phyloP scores from a whole-genome alignment of 2,797 vertebrate species.

The Heterohyrax brucei region DNA sequence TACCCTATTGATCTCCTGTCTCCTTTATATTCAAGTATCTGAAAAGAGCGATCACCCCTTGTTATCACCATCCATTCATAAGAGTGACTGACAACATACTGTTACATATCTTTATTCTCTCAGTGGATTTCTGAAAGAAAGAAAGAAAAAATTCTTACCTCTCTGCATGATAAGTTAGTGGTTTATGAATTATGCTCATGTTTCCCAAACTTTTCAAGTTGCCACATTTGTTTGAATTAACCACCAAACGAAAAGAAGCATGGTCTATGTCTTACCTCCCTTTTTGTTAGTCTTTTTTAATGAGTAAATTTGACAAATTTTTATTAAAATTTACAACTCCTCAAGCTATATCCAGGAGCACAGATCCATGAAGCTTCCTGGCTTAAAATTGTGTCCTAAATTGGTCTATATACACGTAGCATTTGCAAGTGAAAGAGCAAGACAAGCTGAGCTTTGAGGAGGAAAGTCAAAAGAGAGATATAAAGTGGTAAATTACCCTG shows the following conservation, averaged over 20 bases:
- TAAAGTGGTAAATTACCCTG: constrained; percentile 87
- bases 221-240: constrained; percentile 41
- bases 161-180: constrained; percentile 19
- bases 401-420: background rate
- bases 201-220: constrained; percentile 55
- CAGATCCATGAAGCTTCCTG: background rate
- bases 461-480: constrained; percentile 21
- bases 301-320: constrained; percentile 27
- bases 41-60: background rate
- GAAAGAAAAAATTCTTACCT: background rate
- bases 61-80: constrained; percentile 31
- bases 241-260: constrained; percentile 16
- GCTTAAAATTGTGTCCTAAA: constrained; percentile 28
- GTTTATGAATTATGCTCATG: constrained; percentile 59
- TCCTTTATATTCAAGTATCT: constrained; percentile 8
- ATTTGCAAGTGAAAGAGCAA: background rate
- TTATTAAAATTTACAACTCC: constrained; percentile 4
- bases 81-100: background rate
- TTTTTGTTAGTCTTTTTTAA: background rate
- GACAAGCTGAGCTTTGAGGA: background rate
- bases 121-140: background rate
- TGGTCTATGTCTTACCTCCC: background rate
- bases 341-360: constrained; percentile 38
- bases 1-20: background rate
- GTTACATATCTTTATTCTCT: constrained; percentile 26